Base-by-base conservation (phyloP, 2,113 vertebrate genomes). In the Cinclus cinclus region DNA sequence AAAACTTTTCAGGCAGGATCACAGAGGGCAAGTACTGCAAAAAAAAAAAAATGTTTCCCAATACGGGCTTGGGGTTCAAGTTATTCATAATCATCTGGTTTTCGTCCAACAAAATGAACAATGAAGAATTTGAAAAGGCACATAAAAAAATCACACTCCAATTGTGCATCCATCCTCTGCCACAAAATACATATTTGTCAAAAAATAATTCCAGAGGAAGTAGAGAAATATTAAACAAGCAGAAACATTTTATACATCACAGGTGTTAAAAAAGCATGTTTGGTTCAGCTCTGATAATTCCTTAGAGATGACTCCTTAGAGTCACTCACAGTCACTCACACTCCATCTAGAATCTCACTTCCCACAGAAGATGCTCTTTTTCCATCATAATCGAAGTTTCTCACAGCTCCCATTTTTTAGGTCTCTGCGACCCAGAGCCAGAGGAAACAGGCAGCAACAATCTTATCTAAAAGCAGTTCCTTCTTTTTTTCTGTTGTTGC, bases 111-210 rank as follows among this genome's bases (percentile, higher is more conserved):
- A 84, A 60, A 92, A 73, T 1, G 2, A 78, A 49, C 6, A 30
- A 22, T 15, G n/a, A 65, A 60, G 53, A 47, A 81, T 28, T 35
- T 35, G 31, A 71, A 73, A 80, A 77, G 33, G n/a, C 15, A 2
- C 4, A 62, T 56, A 7, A 59, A 65, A 68, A 90, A 67, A 7
- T 39, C 5, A 2, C 11, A 35, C 11, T 75, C 58, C 33, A 63
- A 16, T 35, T 21, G 44, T 1, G 0, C 0, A 5, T 33, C 65
- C 3, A 1, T 11, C 20, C 56, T 37, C 75, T 58, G 69, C 13
- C 7, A 2, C 31, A 49, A 84, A 86, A 74, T 24, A 77, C 0
- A 2, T 15, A 46, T n/a, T 76, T 41, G 75, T 65, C n/a, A 53
- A 46, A 53, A 63, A 68, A 79, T 7, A 71, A 85, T 47, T 80